phyloP scores from a whole-genome alignment of 2,888 invertebrate genomes.

The Steinernema scapterisci region DNA sequence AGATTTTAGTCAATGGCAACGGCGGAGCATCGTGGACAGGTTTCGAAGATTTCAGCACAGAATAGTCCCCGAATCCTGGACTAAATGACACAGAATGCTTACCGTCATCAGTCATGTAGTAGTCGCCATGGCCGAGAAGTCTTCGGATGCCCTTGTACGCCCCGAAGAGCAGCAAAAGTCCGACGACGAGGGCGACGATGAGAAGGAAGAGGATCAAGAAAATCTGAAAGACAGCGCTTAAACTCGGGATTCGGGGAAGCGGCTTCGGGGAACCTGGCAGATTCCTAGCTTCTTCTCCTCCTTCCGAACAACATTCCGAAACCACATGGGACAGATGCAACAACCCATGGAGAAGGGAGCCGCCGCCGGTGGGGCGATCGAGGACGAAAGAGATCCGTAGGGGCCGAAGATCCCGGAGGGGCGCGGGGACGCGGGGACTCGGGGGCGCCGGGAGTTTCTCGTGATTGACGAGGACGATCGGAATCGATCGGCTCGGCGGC shows the following conservation, averaged over 20 bases:
- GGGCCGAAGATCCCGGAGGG: not conserved
- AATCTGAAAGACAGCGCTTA: slow-evolving; percentile 48
- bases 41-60: no score
- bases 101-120: slow-evolving; percentile 65
- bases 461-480: slow-evolving; percentile 20
- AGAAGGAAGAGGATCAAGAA: slow-evolving; percentile 65
- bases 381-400: not conserved
- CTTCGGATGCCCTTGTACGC: slow-evolving; percentile 64
- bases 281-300: slow-evolving; percentile 4
- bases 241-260: not conserved
- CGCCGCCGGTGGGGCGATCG: not conserved
- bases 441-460: not conserved
- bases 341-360: slow-evolving; percentile 21
- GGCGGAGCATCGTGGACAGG: no score
- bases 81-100: slow-evolving; percentile 29
- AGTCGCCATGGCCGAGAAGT: slow-evolving; percentile 62
- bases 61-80: not conserved
- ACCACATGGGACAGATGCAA: slow-evolving; percentile 30
- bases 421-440: not conserved
- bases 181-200: slow-evolving; percentile 62
- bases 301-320: slow-evolving; percentile 25
- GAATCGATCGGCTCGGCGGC: slow-evolving; percentile 8
- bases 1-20: no score
- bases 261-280: slow-evolving; percentile 1
- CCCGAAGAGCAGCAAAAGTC: slow-evolving; percentile 60